A percentile compares a stretch with the other conserved stretches of the same genome.
Conservation (phyloP, 2,797 vertebrate species). For the Danio tinwini region DNA sequence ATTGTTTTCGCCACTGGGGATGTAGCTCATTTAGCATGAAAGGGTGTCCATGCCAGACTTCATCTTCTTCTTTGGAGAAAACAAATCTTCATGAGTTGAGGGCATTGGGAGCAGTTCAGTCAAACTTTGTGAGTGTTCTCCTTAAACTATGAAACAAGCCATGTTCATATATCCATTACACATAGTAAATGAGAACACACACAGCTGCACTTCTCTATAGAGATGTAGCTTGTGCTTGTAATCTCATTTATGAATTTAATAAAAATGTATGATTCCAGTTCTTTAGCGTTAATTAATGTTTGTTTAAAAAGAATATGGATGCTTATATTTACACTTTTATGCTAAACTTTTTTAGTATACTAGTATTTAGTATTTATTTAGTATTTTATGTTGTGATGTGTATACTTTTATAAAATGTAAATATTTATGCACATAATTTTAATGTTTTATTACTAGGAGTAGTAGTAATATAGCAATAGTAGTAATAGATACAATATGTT, state of each 20-base stretch:
- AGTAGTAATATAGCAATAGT: no score
- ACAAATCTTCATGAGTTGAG: neutral
- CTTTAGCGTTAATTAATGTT: no score
- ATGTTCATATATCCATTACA: slow-evolving; percentile 20
- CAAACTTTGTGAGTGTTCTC: neutral
- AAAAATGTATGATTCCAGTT: neutral
- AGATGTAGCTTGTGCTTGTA: neutral
- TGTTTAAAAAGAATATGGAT: no score
- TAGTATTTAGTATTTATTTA: no score
- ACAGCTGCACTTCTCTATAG: neutral
- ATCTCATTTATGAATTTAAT: neutral
- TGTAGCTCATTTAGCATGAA: slow-evolving; percentile 35
- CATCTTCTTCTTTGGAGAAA: neutral
- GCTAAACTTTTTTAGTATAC: no score
- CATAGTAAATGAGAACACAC: neutral
- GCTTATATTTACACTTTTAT: no score
- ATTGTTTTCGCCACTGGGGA: slow-evolving; percentile 45
- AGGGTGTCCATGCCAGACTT: slow-evolving; percentile 13
- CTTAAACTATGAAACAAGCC: neutral
- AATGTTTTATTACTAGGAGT: no score
- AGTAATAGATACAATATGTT: no score
- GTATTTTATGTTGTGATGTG: no score
- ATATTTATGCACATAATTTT: no score
- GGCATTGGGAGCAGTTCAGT: slow-evolving; percentile 3
- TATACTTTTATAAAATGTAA: no score